Evolutionary conservation across 2,113 vertebrate species (phyloP).

Genomic region (Thermophis baileyi): DNA sequence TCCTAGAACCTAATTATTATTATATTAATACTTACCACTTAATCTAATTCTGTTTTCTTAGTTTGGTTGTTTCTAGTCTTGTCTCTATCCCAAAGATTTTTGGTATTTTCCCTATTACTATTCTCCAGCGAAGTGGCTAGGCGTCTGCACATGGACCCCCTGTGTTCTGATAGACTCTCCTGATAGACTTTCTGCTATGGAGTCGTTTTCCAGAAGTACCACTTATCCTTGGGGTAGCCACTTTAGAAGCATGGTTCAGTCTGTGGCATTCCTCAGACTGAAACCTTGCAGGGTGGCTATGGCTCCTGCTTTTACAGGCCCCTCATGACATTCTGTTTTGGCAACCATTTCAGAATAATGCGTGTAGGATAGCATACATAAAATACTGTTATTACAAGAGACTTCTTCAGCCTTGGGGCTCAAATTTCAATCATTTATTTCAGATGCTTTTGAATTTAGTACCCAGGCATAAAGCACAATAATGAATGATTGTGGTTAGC

Average conservation of each 20-base stretch:
- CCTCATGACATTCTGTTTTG: not conserved
- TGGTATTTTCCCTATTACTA: too few relatives aligned
- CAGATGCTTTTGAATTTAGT: not conserved
- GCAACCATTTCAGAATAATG: not conserved
- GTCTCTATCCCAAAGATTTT: too few relatives aligned
- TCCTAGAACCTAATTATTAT: too few relatives aligned
- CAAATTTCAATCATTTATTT: not conserved
- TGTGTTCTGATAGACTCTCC: not conserved
- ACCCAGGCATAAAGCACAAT: not conserved
- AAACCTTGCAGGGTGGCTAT: not conserved
- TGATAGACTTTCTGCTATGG: not conserved
- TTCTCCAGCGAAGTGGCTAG: too few relatives aligned
- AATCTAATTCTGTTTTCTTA: too few relatives aligned
- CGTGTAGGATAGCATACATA: not conserved
- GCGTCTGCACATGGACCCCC: not conserved
- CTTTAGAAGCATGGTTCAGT: not conserved
- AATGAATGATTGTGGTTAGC: not conserved
- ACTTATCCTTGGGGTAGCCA: not conserved
- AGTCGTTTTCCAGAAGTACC: not conserved
- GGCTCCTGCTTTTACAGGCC: not conserved
- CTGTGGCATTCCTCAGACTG: not conserved
- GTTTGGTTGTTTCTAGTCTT: too few relatives aligned
- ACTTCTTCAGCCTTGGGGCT: not conserved
- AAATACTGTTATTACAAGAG: not conserved
- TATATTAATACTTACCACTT: too few relatives aligned